phyloP scores from a whole-genome alignment of 2,888 invertebrate genomes.

The Lycaena phlaeas region DNA sequence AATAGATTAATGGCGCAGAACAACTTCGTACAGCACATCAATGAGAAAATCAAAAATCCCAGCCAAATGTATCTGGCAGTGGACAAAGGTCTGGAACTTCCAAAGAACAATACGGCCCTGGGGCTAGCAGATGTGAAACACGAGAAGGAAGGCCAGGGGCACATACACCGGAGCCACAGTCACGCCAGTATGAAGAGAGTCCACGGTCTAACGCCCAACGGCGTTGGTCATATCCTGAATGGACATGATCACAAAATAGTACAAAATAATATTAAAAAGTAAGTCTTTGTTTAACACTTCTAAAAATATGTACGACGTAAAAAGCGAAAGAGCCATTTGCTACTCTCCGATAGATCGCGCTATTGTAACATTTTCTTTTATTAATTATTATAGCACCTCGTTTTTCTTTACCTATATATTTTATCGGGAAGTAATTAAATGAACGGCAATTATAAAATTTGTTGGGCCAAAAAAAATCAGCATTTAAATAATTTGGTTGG shows the following conservation, averaged over 20 bases:
- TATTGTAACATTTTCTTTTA: no score
- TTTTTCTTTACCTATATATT: no score
- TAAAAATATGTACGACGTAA: no score
- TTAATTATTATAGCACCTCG: no score
- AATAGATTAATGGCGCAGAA: constrained; percentile 63
- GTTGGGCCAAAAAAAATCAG: no score
- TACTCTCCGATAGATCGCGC: no score
- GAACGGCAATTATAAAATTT: no score
- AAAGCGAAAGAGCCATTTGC: no score
- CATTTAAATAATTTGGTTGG: no score
- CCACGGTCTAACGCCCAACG: constrained; percentile 50
- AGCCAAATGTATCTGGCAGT: constrained; percentile 55
- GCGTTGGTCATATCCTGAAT: constrained; percentile 46
- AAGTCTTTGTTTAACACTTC: no score
- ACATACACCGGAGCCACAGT: constrained; percentile 59
- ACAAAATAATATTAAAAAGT: constrained; percentile 51
- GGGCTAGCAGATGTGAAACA: constrained; percentile 18
- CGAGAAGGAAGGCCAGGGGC: constrained; percentile 27
- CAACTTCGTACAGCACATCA: constrained; percentile 60
- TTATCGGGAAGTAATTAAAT: no score
- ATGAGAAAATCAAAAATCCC: constrained; percentile 48
- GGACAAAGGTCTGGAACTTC: constrained; percentile 42
- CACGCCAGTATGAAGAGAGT: constrained; percentile 58
- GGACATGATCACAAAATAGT: constrained; percentile 44
- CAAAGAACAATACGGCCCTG: constrained; percentile 22